Conservation (phyloP, 2,797 vertebrate species). For the Chaetophractus vellerosus region DNA sequence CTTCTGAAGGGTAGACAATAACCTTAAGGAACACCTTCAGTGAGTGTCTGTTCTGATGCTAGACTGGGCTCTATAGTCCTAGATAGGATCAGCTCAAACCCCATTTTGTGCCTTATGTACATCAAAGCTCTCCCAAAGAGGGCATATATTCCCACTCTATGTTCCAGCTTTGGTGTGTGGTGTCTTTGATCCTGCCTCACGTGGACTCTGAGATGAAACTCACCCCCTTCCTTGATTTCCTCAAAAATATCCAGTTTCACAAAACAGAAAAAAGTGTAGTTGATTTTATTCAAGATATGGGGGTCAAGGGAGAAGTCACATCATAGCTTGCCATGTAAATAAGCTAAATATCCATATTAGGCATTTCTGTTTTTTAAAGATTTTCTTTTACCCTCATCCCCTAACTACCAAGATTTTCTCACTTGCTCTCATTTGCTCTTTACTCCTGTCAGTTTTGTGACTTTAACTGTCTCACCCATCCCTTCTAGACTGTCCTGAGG, state of each 20-base stretch:
- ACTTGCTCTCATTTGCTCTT: conserved; percentile 3
- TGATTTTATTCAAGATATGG: not conserved
- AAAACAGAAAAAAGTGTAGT: conserved; percentile 18
- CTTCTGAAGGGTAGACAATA: conserved; percentile 33
- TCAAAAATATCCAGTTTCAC: not conserved
- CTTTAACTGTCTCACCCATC: not conserved
- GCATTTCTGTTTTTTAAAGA: not conserved
- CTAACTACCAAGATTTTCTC: conserved; percentile 13
- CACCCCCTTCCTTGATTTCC: conserved; percentile 12
- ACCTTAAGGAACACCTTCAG: not conserved
- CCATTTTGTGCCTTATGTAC: not conserved
- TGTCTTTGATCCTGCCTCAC: conserved; percentile 21
- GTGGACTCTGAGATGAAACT: conserved; percentile 11
- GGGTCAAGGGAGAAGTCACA: not conserved
- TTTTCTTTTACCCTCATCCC: not conserved
- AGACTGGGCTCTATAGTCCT: not conserved
- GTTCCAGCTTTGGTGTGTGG: not conserved
- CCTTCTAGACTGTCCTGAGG: not conserved
- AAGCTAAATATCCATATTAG: conserved; percentile 9
- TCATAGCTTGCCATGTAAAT: not conserved
- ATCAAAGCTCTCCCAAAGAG: not conserved
- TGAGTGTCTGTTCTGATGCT: not conserved
- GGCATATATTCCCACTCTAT: not conserved
- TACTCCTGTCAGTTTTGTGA: not conserved
- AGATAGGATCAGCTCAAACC: not conserved